These are phyloP conservation scores for Hippocampus abdominalis DNA, from an alignment of 2,113 vertebrate species.

Conservation along the genomic window DNA sequence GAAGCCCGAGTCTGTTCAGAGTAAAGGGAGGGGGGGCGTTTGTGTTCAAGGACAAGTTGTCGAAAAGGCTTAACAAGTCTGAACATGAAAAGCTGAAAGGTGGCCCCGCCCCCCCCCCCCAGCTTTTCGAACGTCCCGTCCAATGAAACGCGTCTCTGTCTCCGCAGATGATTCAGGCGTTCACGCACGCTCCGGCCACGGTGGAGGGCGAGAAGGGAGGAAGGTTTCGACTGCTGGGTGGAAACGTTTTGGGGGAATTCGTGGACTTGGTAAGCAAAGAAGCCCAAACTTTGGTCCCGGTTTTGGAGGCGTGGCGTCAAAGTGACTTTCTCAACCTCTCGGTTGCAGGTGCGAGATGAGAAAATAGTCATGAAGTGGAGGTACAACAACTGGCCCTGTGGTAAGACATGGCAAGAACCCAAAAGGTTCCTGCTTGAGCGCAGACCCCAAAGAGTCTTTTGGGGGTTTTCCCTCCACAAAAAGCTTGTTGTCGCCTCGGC, in stretches of 20 bases:
- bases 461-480: too few relatives aligned
- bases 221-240: constrained; percentile 86
- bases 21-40: too few relatives aligned
- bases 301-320: background rate
- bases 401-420: constrained; percentile 49
- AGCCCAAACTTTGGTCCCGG: background rate
- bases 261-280: constrained; percentile 80
- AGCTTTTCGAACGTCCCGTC: too few relatives aligned
- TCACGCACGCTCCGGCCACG: constrained; percentile 82
- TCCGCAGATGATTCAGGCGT: constrained; percentile 86
- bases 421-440: background rate
- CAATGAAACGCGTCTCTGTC: background rate
- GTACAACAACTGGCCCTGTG: constrained; percentile 93
- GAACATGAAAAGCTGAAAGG: too few relatives aligned
- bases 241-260: constrained; percentile 89
- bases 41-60: too few relatives aligned
- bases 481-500: too few relatives aligned
- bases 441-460: background rate
- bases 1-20: too few relatives aligned
- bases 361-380: constrained; percentile 95
- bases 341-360: constrained; percentile 81
- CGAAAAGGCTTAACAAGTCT: too few relatives aligned
- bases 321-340: too few relatives aligned
- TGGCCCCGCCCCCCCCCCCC: too few relatives aligned
- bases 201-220: constrained; percentile 86